phyloP scores from a whole-genome alignment of 1,140 invertebrate genomes.

The Daktulosphaira vitifoliae region DNA sequence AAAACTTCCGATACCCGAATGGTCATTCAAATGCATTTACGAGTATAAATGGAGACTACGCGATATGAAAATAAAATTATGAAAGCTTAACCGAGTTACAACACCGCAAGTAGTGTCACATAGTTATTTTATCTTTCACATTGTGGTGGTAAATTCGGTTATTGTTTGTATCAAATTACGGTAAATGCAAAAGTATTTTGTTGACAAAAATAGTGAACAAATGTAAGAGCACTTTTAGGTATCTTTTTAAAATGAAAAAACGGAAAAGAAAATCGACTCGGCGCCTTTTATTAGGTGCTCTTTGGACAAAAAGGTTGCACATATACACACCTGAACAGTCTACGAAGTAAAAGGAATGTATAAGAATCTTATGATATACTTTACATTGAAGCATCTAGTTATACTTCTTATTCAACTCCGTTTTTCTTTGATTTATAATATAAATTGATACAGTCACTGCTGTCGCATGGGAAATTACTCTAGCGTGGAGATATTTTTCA shows the following conservation, averaged over 20 bases:
- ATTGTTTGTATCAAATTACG: constrained; percentile 29
- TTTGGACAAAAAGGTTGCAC: constrained; percentile 20
- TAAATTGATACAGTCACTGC: too few relatives aligned
- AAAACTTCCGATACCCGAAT: too few relatives aligned
- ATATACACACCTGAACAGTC: neutral
- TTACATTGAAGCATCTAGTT: too few relatives aligned
- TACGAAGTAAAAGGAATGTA: constrained; percentile 5
- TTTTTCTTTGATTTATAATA: too few relatives aligned
- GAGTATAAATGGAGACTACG: neutral
- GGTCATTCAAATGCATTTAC: too few relatives aligned
- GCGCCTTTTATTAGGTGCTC: constrained; percentile 21
- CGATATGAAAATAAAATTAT: constrained; percentile 8
- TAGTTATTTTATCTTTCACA: too few relatives aligned
- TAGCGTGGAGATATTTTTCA: constrained; percentile 6
- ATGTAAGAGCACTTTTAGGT: constrained; percentile 16
- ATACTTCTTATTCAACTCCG: too few relatives aligned
- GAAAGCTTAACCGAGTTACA: constrained; percentile 18
- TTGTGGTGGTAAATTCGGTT: constrained; percentile 13
- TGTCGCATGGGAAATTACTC: too few relatives aligned
- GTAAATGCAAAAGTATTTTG: neutral
- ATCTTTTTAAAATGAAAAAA: neutral
- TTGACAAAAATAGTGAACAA: neutral
- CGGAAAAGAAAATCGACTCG: neutral
- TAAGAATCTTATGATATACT: neutral
- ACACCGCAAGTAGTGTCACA: neutral